These are phyloP conservation scores for Rhegmatorhina hoffmannsi DNA, from an alignment of 2,113 vertebrate genomes.

Conservation along the genomic window DNA sequence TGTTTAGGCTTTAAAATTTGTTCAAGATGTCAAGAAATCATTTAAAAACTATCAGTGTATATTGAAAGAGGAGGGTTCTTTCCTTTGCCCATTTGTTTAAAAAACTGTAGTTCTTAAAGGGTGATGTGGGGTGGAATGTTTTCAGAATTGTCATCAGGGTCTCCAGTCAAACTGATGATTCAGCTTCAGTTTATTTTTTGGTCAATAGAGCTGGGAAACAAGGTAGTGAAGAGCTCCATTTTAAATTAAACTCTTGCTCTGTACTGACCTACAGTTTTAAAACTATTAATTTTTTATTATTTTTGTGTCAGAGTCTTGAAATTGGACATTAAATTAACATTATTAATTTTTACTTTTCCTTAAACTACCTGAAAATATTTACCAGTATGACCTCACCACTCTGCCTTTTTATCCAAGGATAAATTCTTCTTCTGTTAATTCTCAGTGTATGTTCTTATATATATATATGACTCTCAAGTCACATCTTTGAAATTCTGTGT, in stretches of 20 bases:
- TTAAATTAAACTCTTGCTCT: not conserved
- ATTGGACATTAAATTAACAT: not conserved
- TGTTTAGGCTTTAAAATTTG: not conserved
- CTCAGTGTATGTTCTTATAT: not conserved
- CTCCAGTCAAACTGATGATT: not conserved
- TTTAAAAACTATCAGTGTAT: not conserved
- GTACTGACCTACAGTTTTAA: fast-evolving
- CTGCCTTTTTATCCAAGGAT: not conserved
- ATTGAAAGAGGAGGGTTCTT: not conserved
- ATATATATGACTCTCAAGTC: not conserved
- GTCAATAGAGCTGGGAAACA: not conserved
- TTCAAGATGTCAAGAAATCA: not conserved
- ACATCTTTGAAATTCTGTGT: not conserved
- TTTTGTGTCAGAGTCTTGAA: not conserved
- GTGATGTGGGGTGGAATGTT: not conserved
- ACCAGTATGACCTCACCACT: not conserved
- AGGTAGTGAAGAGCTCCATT: not conserved
- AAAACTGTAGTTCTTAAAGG: not conserved
- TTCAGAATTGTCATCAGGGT: not conserved
- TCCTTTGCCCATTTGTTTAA: not conserved
- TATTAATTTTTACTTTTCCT: not conserved
- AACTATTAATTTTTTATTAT: not conserved
- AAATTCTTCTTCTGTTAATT: not conserved
- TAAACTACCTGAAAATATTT: not conserved
- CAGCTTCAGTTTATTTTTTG: not conserved